A percentile compares a stretch with the other conserved stretches of the same genome.
These are phyloP conservation scores for Oxyruncus cristatus DNA, from an alignment of 2,113 vertebrate genomes.

Conservation along the genomic window DNA sequence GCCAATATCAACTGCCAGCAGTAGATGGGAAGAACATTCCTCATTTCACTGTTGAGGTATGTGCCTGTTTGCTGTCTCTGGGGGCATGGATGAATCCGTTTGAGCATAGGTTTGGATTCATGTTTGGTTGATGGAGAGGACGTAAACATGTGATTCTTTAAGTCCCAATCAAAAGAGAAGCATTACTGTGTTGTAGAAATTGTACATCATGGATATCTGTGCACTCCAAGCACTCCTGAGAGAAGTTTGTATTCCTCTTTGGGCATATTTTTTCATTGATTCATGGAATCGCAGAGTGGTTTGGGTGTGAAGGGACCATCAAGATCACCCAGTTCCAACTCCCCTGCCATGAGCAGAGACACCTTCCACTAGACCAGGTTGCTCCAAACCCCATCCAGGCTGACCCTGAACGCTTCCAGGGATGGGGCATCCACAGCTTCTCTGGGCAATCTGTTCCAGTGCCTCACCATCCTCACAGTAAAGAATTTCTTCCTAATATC, in stretches of 20 bases:
- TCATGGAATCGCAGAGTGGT: background rate
- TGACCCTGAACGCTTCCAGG: accelerated
- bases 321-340: background rate
- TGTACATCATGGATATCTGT: background rate
- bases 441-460: background rate
- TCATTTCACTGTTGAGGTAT: background rate
- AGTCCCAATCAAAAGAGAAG: background rate
- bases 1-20: background rate
- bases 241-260: background rate
- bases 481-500: background rate
- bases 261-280: background rate
- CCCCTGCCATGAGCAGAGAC: background rate
- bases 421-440: background rate
- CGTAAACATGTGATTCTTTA: background rate
- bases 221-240: background rate
- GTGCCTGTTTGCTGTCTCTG: background rate
- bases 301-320: background rate
- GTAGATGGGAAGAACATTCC: background rate
- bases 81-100: background rate
- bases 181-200: background rate
- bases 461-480: background rate
- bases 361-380: background rate
- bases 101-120: background rate
- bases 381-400: background rate
- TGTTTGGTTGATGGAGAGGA: background rate